These are phyloP conservation scores for Etheostoma perlongum DNA, from an alignment of 2,797 vertebrate genomes.

Conservation along the genomic window DNA sequence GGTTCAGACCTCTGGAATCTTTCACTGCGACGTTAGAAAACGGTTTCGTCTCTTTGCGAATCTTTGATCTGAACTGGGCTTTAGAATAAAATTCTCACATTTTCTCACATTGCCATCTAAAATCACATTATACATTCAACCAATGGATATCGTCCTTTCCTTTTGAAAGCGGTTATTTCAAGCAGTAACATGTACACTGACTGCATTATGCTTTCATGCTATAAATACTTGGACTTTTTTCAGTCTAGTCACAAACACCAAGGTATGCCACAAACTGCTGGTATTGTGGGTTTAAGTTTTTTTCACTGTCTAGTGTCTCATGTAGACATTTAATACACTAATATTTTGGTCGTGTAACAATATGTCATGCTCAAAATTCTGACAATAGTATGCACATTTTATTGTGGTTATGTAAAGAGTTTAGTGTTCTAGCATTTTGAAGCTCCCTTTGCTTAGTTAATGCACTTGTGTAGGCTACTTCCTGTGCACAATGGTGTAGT, in stretches of 20 bases:
- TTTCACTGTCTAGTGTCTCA: not conserved
- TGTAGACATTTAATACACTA: not conserved
- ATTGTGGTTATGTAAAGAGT: not conserved
- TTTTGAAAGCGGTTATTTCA: not conserved
- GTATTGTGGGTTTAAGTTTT: not conserved
- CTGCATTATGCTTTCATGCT: not conserved
- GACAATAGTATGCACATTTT: not conserved
- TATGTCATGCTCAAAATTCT: not conserved
- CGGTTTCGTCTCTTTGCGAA: too few species aligned
- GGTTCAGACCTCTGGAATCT: too few species aligned
- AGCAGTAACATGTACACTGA: not conserved
- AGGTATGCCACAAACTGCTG: not conserved
- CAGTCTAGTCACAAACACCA: not conserved
- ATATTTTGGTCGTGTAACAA: not conserved
- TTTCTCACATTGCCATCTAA: not conserved
- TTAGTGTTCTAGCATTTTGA: not conserved
- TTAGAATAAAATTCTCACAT: not conserved
- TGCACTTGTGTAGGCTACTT: not conserved
- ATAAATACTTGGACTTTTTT: too few species aligned
- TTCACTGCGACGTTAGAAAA: too few species aligned
- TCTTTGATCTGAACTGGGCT: too few species aligned
- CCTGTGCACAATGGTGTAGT: slow-evolving; percentile 1
- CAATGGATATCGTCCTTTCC: not conserved
- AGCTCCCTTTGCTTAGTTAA: not conserved
- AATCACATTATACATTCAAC: not conserved